Evolutionary conservation across 2,113 vertebrate genomes (phyloP), one percentile per base, ranked within the genome.

Genomic region (Myiagra hebetior): DNA sequence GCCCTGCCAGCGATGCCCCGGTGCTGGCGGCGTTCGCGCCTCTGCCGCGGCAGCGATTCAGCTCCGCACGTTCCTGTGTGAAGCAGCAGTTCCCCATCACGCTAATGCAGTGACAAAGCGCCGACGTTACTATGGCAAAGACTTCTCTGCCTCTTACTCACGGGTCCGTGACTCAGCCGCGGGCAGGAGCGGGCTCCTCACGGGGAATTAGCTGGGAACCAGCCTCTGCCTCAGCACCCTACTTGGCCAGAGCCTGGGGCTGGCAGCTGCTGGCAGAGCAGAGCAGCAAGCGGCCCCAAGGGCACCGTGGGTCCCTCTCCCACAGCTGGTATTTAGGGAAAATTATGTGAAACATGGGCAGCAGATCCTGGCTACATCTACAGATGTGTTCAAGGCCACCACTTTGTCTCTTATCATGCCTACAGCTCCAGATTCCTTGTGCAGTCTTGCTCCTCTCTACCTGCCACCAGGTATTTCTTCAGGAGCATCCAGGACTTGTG

Each of bases 91-190:
- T 95, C 85, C 83, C 79, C 94, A 89, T 87, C 97, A 91, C 35
- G 19, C 89, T 55, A 21, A 87, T 1, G 93, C 24, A 2, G 50
- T 68, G 85, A 95, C 87, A 73, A 84, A 95, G 93, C 79, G 37
- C 87, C 70, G 31, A 84, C 21, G 97, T 98, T 98, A 97, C 97
- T 97, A 98, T 97, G 97, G 97, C 93, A 95, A 98, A 97, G 97
- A 11, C 87, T 97, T 87, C 95, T 93, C 96, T 87, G 94, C 93
- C 91, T 97, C 96, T 97, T 91, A 91, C 96, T 97, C 81, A 94
- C 47, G 81, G 82, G 92, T 68, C 87, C 0, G 84, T 97, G 97
- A 97, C 95, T 97, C 97, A 97, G 93, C 73, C 47, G 1, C 90
- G 15, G 94, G 80, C 67, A 85, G 79, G 69, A 96, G 95, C 89